These are phyloP conservation scores for Notechis scutatus DNA, from an alignment of 2,113 vertebrate genomes.

Conservation along the genomic window DNA sequence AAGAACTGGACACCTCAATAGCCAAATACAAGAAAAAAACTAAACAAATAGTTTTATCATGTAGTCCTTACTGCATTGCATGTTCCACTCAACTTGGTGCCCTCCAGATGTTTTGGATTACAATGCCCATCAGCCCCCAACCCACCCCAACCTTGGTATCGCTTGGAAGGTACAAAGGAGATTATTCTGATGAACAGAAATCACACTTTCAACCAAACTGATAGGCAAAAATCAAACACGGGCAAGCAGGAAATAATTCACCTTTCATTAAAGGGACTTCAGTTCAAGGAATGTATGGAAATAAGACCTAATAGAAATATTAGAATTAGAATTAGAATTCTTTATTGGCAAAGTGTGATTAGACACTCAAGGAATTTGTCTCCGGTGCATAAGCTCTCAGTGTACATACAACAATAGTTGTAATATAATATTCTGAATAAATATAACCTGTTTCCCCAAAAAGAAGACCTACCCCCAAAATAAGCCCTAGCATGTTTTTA, in stretches of 20 bases:
- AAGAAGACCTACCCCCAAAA: too few species aligned
- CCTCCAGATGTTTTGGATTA: not conserved
- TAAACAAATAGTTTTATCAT: not conserved
- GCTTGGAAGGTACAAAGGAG: too few species aligned
- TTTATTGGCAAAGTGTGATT: too few species aligned
- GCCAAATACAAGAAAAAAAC: not conserved
- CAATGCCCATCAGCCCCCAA: not conserved
- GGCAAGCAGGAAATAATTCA: not conserved
- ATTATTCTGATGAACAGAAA: not conserved
- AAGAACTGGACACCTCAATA: not conserved
- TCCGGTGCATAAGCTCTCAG: too few species aligned
- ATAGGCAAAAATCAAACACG: not conserved
- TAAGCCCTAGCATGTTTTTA: too few species aligned
- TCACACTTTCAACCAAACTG: not conserved
- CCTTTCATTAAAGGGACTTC: not conserved
- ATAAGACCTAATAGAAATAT: not conserved
- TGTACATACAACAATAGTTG: too few species aligned
- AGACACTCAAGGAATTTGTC: too few species aligned
- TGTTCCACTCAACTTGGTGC: not conserved
- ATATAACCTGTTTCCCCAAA: not conserved
- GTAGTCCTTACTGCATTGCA: not conserved
- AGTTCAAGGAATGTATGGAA: not conserved
- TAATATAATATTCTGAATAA: not conserved
- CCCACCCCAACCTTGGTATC: not conserved
- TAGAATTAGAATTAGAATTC: too few species aligned